phyloP scores from a whole-genome alignment of 2,113 vertebrate species.

The Sinocyclocheilus anophthalmus region DNA sequence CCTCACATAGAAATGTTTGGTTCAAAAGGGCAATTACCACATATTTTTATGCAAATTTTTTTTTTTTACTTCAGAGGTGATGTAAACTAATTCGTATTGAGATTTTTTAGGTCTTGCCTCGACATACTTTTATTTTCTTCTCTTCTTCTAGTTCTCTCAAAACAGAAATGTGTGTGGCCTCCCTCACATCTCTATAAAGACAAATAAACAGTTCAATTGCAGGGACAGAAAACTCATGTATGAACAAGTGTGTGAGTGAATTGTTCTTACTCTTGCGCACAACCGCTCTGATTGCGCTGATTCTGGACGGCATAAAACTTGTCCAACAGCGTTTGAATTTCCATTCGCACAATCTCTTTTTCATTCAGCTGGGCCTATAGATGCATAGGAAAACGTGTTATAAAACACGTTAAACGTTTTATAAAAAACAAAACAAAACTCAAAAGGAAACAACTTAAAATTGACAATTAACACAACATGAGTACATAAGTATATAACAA shows the following conservation, averaged over 20 bases:
- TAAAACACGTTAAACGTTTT: no score
- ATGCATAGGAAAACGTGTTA: not conserved
- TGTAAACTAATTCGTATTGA: no score
- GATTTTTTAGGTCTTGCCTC: not conserved
- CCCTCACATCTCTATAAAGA: slow-evolving; percentile 66
- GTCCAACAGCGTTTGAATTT: slow-evolving; percentile 83
- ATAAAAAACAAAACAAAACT: not conserved
- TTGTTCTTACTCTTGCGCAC: slow-evolving; percentile 61
- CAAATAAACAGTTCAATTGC: not conserved
- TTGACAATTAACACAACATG: not conserved
- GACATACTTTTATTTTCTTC: slow-evolving; percentile 78
- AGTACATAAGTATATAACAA: not conserved
- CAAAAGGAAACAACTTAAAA: not conserved
- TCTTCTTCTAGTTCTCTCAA: slow-evolving; percentile 80
- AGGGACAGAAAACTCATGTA: not conserved
- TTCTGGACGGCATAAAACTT: slow-evolving; percentile 81
- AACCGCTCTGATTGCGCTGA: slow-evolving; percentile 52
- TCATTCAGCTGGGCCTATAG: slow-evolving; percentile 83
- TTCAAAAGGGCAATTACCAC: not conserved
- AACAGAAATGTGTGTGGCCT: slow-evolving; percentile 65
- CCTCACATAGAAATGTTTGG: not conserved
- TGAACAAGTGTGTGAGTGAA: not conserved
- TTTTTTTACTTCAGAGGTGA: no score
- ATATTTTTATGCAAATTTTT: no score
- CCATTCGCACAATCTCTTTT: slow-evolving; percentile 80